Base-by-base conservation (phyloP, 2,113 vertebrate species). In the Neodontobutis hainanensis region DNA sequence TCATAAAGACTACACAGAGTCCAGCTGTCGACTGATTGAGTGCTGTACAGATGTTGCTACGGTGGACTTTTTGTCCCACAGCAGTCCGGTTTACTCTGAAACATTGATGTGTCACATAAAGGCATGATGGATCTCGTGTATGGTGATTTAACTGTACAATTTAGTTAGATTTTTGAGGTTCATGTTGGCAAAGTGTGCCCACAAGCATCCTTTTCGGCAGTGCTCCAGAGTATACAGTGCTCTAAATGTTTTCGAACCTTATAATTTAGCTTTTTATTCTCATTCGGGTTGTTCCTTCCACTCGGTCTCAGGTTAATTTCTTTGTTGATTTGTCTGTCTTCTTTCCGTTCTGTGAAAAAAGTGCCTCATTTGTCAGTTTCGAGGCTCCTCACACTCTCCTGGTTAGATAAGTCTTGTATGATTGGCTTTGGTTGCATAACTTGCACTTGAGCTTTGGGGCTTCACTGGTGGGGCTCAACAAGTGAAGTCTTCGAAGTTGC, bases 401-500 rank as follows among this genome's bases (percentile, higher is more conserved):
- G 48, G 61, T 35, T 46, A 35, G 67, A 36, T 42, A 88, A 78
- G 88, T 80, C 67, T 85, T 46, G 74, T 78, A 73, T 75, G 58
- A 80, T 88, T 82, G 80, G 78, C 90, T 92, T 92, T 92, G 91
- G 89, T 92, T 90, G 90, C 80, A 87, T 70, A 86, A 82, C 73
- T 32, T 73, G 7, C 78, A 67, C 77, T 82, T 77, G 58, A 61
- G 38, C 10, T 16, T 70, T 68, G 68, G 71, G 66, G 46, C 68
- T 46, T 60, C 66, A 40, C 7, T 47, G 51, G 53, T 27, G 19
- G 66, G 46, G 73, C 89, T 97, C 94, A 99, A 92, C 97, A 99
- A 85, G 97, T 98, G 94, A 99, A 99, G 93, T 99, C 97, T 89
- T 98, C 97, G 69, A 99, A 99, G 79, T 97, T 98, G 81, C 95